A percentile compares a stretch with the other conserved stretches of the same genome.
phyloP scores from a whole-genome alignment of 2,113 vertebrate genomes.

The Leptodactylus fuscus region DNA sequence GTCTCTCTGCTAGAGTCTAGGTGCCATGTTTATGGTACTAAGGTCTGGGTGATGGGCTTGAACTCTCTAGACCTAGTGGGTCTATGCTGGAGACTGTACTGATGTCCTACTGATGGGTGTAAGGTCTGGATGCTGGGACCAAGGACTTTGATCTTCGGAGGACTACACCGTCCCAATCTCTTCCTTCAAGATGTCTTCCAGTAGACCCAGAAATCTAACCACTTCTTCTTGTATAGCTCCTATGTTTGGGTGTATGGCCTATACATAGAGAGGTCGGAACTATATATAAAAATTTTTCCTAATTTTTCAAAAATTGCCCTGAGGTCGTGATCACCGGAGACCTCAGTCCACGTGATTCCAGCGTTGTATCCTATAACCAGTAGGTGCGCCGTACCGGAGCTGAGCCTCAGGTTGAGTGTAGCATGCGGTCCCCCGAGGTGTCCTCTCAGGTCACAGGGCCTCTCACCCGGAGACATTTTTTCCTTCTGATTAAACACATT shows the following conservation, averaged over 20 bases:
- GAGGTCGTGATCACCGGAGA: too few species aligned
- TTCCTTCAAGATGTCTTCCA: too few species aligned
- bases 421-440: background rate
- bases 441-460: conserved; percentile 14
- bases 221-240: background rate
- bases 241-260: background rate
- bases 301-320: too few species aligned
- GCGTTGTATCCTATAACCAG: too few species aligned
- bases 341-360: too few species aligned
- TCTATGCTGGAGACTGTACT: too few species aligned
- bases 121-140: too few species aligned
- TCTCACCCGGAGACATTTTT: background rate
- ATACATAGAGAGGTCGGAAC: background rate
- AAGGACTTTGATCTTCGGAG: too few species aligned
- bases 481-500: conserved; percentile 39
- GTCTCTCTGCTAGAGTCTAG: background rate
- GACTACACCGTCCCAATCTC: too few species aligned
- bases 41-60: background rate
- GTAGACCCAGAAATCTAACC: background rate
- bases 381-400: too few species aligned
- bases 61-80: too few species aligned
- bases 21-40: background rate
- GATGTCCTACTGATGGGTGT: too few species aligned
- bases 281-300: background rate
- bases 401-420: background rate